phyloP scores from a whole-genome alignment of 2,888 invertebrate species.

The Coremacera marginata region DNA sequence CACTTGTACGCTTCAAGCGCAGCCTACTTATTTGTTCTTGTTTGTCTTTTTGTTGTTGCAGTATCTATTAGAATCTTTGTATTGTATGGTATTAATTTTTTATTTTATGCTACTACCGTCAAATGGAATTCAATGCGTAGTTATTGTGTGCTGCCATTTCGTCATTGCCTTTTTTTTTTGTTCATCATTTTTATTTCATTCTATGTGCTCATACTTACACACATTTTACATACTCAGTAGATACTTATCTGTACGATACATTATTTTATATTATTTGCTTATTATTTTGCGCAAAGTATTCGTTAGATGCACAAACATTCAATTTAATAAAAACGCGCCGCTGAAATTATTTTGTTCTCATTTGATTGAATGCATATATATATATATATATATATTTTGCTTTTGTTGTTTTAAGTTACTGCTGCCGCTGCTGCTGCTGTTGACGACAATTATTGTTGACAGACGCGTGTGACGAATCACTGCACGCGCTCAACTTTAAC shows the following conservation, averaged over 20 bases:
- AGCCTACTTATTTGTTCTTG: background rate
- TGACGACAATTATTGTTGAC: conserved; percentile 44
- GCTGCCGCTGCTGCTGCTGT: no score
- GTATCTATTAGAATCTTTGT: background rate
- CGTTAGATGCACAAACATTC: background rate
- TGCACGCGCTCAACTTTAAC: conserved; percentile 34
- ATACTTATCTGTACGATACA: background rate
- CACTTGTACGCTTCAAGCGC: background rate
- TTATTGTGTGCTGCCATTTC: conserved; percentile 11
- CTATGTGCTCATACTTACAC: background rate
- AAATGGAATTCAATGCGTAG: conserved; percentile 31
- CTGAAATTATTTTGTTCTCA: conserved; percentile 11
- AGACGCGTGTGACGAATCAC: conserved; percentile 32
- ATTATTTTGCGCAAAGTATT: conserved; percentile 15
- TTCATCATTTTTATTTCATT: background rate
- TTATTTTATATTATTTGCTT: conserved; percentile 20
- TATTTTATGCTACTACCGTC: background rate
- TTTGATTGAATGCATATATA: conserved; percentile 8
- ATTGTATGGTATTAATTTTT: background rate
- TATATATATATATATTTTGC: no score
- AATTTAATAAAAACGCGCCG: background rate
- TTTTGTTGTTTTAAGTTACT: conserved; percentile 21
- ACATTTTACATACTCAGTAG: background rate
- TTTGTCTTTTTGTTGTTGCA: background rate
- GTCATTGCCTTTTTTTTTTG: background rate